These are phyloP conservation scores for Alca torda DNA, from an alignment of 2,797 vertebrate genomes.

Conservation along the genomic window DNA sequence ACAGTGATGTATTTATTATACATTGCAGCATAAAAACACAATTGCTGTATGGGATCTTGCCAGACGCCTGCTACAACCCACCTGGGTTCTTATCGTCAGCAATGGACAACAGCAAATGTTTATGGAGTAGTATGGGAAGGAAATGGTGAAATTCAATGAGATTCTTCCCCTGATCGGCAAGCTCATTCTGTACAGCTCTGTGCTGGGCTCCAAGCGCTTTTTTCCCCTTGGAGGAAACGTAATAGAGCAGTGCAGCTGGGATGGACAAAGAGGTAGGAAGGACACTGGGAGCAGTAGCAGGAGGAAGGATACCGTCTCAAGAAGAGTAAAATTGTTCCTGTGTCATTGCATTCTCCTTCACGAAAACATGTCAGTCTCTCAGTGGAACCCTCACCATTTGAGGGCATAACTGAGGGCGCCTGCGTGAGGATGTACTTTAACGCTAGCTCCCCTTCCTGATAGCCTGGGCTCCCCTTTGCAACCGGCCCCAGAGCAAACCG, in stretches of 20 bases:
- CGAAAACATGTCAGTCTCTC: not conserved
- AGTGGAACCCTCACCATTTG: not conserved
- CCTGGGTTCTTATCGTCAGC: not conserved
- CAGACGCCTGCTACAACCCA: not conserved
- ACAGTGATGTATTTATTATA: not conserved
- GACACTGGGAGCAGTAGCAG: not conserved
- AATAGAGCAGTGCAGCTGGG: not conserved
- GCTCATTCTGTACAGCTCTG: not conserved
- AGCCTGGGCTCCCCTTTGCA: not conserved
- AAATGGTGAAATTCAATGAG: not conserved
- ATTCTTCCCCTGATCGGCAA: accelerated
- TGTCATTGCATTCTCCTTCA: not conserved
- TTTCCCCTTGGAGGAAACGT: not conserved
- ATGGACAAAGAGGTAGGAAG: not conserved
- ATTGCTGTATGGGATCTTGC: not conserved
- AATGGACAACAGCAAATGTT: accelerated
- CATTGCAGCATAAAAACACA: not conserved
- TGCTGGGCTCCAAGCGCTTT: not conserved
- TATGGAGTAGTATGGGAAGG: not conserved
- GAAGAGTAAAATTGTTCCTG: accelerated
- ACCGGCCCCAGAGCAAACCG: not conserved
- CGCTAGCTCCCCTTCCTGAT: not conserved
- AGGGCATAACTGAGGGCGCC: not conserved
- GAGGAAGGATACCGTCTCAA: not conserved
- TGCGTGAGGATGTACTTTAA: accelerated